phyloP scores from a whole-genome alignment of 1,140 invertebrate species.

The Meteorus sp. region DNA sequence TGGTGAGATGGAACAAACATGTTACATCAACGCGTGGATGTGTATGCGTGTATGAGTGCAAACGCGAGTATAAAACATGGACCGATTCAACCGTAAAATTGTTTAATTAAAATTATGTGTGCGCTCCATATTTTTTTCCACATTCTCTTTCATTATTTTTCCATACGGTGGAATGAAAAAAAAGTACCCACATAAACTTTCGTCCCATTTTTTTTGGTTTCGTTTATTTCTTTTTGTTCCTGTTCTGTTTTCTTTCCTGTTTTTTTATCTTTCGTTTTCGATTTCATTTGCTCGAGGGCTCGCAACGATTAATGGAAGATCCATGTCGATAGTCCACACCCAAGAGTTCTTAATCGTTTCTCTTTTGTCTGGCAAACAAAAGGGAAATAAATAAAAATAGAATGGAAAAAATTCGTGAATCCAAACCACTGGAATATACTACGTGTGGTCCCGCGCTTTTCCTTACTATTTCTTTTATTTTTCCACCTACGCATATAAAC shows the following conservation, averaged over 20 bases:
- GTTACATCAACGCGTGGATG: not conserved
- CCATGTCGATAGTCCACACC: not conserved
- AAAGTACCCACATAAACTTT: not conserved
- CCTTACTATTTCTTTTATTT: not conserved
- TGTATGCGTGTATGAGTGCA: not conserved
- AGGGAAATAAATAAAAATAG: no score
- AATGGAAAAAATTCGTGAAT: no score
- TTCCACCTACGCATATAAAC: slow-evolving; percentile 7
- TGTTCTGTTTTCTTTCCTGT: not conserved
- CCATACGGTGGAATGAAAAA: not conserved
- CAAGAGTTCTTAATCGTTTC: not conserved
- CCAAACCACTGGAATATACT: no score
- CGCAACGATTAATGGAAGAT: not conserved
- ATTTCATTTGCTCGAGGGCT: not conserved
- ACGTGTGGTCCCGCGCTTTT: no score
- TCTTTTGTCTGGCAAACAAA: not conserved
- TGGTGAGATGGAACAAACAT: not conserved
- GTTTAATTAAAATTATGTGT: not conserved
- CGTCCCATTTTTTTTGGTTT: not conserved
- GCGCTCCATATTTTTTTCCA: not conserved
- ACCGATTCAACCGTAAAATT: not conserved
- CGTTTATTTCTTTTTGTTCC: not conserved
- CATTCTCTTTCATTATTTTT: not conserved
- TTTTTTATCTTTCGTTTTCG: no score
- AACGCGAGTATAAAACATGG: not conserved